phyloP scores from a whole-genome alignment of 2,888 invertebrate species.

The Platycnemis pennipes region DNA sequence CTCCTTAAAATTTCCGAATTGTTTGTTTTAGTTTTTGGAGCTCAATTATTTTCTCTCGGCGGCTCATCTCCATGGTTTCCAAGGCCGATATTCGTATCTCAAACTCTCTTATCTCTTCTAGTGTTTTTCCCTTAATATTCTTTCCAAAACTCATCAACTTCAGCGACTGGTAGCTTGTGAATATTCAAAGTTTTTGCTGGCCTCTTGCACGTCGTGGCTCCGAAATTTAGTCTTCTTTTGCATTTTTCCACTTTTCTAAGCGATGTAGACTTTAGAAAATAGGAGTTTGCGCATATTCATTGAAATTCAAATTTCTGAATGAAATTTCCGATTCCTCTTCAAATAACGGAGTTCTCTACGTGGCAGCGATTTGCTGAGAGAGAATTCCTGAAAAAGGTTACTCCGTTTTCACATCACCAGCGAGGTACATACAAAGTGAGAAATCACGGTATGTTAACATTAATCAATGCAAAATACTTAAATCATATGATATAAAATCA shows the following conservation, averaged over 20 bases:
- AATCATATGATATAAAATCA: too few relatives aligned
- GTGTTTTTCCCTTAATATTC: background rate
- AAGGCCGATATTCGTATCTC: background rate
- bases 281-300: background rate
- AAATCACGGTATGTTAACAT: too few relatives aligned
- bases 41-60: background rate
- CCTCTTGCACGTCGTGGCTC: background rate
- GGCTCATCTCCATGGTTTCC: background rate
- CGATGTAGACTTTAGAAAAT: background rate
- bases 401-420: background rate
- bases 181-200: background rate
- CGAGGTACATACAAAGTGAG: too few relatives aligned
- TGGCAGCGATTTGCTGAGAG: background rate
- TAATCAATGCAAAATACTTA: too few relatives aligned
- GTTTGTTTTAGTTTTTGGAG: background rate
- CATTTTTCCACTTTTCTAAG: background rate
- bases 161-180: background rate
- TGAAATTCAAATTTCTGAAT: slow-evolving; percentile 11
- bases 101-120: background rate
- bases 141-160: background rate
- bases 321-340: background rate
- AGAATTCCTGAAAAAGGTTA: background rate
- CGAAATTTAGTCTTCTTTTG: background rate
- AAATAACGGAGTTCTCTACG: background rate
- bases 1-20: background rate